Conservation (phyloP, 2,888 invertebrate species). For the Alcis repandata region DNA sequence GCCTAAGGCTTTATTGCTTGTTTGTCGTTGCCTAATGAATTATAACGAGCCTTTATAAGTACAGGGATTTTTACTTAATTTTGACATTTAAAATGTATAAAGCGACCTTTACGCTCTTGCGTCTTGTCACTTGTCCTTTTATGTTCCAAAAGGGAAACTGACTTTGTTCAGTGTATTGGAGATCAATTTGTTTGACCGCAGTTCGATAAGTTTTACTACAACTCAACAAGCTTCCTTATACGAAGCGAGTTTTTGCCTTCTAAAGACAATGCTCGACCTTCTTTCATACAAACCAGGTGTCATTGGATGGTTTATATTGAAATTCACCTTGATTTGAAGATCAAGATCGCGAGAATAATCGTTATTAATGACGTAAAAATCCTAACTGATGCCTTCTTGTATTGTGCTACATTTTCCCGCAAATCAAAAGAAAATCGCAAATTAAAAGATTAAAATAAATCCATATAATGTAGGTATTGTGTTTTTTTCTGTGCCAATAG, state of each 20-base stretch:
- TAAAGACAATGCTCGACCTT: conserved; percentile 41
- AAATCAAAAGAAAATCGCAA: too few species aligned
- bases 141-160: conserved; percentile 1
- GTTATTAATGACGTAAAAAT: not conserved
- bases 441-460: too few species aligned
- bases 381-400: not conserved
- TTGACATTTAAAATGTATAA: not conserved
- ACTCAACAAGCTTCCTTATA: conserved; percentile 26
- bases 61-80: not conserved
- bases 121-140: too few species aligned
- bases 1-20: too few species aligned
- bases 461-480: too few species aligned
- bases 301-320: conserved; percentile 39
- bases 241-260: conserved; percentile 41
- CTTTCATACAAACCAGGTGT: conserved; percentile 37
- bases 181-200: conserved; percentile 21
- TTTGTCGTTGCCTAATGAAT: too few species aligned
- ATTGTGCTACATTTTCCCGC: too few species aligned
- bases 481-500: too few species aligned
- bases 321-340: conserved; percentile 43
- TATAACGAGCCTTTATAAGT: too few species aligned
- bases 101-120: not conserved
- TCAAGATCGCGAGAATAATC: conserved; percentile 25
- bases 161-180: conserved; percentile 1
- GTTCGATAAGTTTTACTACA: conserved; percentile 18